A percentile compares a stretch with the other conserved stretches of the same genome.
Evolutionary conservation across 1,140 invertebrate species (phyloP).

Genomic region (Ladona fulva): DNA sequence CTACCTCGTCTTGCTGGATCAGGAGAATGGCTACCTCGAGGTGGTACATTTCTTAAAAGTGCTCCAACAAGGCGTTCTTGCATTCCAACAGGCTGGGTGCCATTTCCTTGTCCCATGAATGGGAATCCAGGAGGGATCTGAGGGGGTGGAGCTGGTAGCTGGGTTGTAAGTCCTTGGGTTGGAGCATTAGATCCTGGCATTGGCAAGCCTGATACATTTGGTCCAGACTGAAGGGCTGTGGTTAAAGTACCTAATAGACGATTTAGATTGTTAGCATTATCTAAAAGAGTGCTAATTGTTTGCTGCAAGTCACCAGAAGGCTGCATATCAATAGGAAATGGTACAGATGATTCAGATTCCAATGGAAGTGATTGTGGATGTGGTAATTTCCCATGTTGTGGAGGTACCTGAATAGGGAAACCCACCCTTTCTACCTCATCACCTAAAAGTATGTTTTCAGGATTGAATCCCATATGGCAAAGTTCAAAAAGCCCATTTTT

Average conservation of each 20-base stretch:
- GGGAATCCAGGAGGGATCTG: constrained; percentile 15
- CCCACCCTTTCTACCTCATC: constrained; percentile 13
- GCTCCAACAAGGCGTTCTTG: not conserved
- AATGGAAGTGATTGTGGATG: constrained; percentile 17
- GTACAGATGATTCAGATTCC: constrained; percentile 4
- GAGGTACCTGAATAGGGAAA: constrained; percentile 11
- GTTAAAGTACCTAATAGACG: constrained; percentile 29
- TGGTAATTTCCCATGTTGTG: constrained; percentile 16
- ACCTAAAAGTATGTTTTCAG: constrained; percentile 17
- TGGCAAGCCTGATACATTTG: constrained; percentile 14
- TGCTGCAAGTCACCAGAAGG: constrained; percentile 31
- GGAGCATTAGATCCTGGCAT: not conserved
- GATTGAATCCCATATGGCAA: constrained; percentile 8
- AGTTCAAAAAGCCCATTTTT: constrained; percentile 18
- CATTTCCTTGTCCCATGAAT: constrained; percentile 4
- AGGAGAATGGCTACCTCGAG: not conserved
- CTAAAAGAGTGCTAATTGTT: constrained; percentile 31
- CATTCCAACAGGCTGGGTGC: constrained; percentile 16
- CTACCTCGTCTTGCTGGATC: not conserved
- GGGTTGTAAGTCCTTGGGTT: not conserved
- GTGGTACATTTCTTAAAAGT: not conserved
- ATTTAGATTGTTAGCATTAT: constrained; percentile 32
- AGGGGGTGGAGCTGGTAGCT: constrained; percentile 7
- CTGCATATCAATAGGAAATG: constrained; percentile 12
- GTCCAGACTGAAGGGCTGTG: constrained; percentile 21